Conservation (phyloP, 1,140 invertebrate species). For the Calephelis virginiensis region DNA sequence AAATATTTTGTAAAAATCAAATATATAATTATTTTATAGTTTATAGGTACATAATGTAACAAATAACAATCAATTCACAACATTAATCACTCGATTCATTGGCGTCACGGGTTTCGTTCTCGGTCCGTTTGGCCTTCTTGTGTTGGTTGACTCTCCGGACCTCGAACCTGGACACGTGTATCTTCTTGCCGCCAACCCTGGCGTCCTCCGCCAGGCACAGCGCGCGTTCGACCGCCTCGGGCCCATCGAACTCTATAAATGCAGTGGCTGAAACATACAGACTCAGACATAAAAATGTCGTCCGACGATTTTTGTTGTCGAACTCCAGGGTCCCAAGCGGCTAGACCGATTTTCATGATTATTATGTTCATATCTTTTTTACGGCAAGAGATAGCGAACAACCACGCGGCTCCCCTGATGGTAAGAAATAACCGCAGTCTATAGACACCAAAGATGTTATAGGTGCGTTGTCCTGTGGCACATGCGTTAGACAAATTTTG, state of each 20-base stretch:
- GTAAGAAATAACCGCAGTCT: too few species aligned
- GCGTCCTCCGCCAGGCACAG: constrained; percentile 36
- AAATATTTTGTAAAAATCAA: too few species aligned
- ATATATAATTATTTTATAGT: neutral
- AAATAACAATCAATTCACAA: neutral
- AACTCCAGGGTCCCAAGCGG: too few species aligned
- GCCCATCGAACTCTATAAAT: constrained; percentile 58
- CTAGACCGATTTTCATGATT: too few species aligned
- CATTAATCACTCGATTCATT: neutral
- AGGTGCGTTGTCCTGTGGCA: too few species aligned
- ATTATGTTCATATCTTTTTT: neutral
- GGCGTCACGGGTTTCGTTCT: neutral
- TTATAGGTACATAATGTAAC: constrained; percentile 2
- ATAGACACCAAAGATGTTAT: too few species aligned
- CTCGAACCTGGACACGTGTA: constrained; percentile 46
- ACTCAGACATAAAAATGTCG: too few species aligned
- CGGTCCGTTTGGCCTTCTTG: constrained; percentile 8
- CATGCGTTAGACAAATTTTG: too few species aligned
- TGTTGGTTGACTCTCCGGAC: constrained; percentile 30
- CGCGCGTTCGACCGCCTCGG: constrained; percentile 46
- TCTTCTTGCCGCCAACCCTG: constrained; percentile 51
- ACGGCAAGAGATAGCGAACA: too few species aligned
- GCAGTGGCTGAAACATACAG: constrained; percentile 48
- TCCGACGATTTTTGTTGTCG: too few species aligned
- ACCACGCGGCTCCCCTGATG: too few species aligned